Conservation (phyloP, 2,888 invertebrate species). For the Acronicta aceris region DNA sequence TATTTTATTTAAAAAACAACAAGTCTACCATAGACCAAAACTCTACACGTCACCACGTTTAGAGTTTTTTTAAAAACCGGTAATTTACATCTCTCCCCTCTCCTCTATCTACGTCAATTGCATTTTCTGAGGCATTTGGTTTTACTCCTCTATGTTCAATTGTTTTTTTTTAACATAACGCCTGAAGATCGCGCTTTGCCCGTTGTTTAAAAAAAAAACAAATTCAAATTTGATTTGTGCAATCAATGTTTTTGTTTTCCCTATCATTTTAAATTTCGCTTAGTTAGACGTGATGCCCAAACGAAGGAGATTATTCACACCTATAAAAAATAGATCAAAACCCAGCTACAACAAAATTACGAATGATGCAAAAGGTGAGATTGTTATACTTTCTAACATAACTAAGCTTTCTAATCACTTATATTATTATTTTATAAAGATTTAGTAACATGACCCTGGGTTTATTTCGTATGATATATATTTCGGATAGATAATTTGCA, state of each 20-base stretch:
- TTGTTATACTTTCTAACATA: too few species aligned
- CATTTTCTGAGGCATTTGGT: too few species aligned
- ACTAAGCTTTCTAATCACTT: constrained; percentile 31
- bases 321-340: constrained; percentile 71
- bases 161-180: too few species aligned
- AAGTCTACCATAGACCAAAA: constrained; percentile 3
- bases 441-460: background rate
- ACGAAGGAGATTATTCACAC: constrained; percentile 78
- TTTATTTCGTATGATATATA: background rate
- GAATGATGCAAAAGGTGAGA: constrained; percentile 50
- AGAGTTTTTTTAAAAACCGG: constrained; percentile 23
- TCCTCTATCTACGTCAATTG: too few species aligned
- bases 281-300: constrained; percentile 72
- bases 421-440: constrained; percentile 3
- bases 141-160: too few species aligned
- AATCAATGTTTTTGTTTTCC: constrained; percentile 47
- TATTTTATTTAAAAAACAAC: constrained; percentile 6
- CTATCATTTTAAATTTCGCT: constrained; percentile 32
- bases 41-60: too few species aligned
- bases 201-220: constrained; percentile 12
- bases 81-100: constrained; percentile 2
- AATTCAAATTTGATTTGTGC: constrained; percentile 52
- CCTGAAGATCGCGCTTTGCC: too few species aligned
- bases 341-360: constrained; percentile 46
- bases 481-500: too few species aligned